These are phyloP conservation scores for Mormyrus lacerda DNA, from an alignment of 2,113 vertebrate species.

Conservation along the genomic window DNA sequence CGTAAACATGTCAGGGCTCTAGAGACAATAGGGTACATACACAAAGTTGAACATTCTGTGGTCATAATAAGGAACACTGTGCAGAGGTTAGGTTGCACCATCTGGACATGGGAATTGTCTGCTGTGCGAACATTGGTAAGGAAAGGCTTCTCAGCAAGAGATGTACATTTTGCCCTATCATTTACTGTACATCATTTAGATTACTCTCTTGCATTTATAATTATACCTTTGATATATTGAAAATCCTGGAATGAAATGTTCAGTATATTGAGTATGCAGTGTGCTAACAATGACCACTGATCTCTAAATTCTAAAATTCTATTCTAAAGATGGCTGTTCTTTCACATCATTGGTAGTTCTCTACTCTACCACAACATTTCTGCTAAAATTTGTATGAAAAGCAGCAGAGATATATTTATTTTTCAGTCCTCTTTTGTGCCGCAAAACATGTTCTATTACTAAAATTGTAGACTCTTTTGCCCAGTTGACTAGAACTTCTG, in stretches of 20 bases:
- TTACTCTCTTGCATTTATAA: not conserved
- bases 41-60: not conserved
- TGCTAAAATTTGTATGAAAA: not conserved
- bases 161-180: not conserved
- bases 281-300: no score
- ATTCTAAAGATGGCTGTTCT: not conserved
- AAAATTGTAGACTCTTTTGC: conserved; percentile 8
- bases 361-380: not conserved
- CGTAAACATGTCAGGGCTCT: not conserved
- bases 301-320: no score
- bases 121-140: not conserved
- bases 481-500: not conserved
- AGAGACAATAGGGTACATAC: not conserved
- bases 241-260: not conserved
- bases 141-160: not conserved
- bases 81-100: not conserved
- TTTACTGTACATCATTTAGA: not conserved
- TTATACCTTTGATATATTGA: not conserved
- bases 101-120: not conserved
- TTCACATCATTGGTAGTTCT: not conserved
- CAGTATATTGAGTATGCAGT: no score
- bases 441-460: not conserved
- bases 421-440: not conserved
- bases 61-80: not conserved
- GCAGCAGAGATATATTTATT: not conserved